Evolutionary conservation across 2,797 vertebrate genomes (phyloP).

Genomic region (Anniella stebbinsi): DNA sequence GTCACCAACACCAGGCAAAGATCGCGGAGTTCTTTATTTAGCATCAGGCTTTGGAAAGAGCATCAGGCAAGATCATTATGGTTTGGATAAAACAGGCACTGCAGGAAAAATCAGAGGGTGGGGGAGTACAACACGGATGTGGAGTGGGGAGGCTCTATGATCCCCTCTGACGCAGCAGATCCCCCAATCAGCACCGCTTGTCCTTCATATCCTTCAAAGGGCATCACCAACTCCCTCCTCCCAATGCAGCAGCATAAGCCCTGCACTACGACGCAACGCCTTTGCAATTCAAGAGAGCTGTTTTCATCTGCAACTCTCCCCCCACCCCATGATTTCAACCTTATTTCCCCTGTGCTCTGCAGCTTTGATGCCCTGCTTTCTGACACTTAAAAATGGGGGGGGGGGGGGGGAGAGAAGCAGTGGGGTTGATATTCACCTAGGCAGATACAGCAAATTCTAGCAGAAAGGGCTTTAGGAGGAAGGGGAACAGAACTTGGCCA

Average conservation of each 20-base stretch:
- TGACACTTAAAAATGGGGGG: neutral
- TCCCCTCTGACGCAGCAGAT: neutral
- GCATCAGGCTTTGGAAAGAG: neutral
- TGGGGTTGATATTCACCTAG: no score
- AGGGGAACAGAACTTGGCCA: neutral
- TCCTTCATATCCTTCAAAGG: conserved; percentile 26
- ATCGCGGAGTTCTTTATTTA: conserved; percentile 14
- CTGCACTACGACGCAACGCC: neutral
- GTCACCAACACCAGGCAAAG: neutral
- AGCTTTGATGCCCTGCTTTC: neutral
- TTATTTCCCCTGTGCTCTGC: neutral
- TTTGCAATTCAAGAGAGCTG: neutral
- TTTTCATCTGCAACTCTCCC: neutral
- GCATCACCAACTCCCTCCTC: neutral
- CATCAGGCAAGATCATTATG: neutral
- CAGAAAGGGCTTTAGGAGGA: neutral
- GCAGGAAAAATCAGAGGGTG: neutral
- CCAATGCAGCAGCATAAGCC: neutral
- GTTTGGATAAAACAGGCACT: neutral
- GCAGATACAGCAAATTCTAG: neutral
- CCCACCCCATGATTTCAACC: neutral
- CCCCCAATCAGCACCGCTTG: neutral
- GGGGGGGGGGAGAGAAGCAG: no score
- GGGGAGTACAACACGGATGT: no score
- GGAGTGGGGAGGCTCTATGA: neutral